Evolutionary conservation across 2,888 invertebrate species (phyloP).

Genomic region (Lobophora halterata): DNA sequence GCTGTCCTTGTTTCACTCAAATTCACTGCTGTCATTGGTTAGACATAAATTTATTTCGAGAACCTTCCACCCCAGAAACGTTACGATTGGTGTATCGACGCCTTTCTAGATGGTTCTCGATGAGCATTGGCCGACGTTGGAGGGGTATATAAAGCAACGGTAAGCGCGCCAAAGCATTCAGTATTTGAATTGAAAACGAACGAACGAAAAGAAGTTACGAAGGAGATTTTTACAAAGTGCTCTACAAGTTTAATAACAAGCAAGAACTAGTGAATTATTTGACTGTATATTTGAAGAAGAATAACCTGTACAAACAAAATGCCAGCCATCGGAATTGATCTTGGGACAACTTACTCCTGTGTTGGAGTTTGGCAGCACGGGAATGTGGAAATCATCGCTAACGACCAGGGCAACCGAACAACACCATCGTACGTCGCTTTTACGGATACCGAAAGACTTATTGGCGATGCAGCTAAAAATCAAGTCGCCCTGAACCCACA

Average conservation of each 20-base stretch:
- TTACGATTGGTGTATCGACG: slow-evolving; percentile 46
- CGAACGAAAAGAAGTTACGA: slow-evolving; percentile 42
- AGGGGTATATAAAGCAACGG: slow-evolving; percentile 45
- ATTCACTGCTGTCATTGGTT: slow-evolving; percentile 39
- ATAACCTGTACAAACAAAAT: slow-evolving; percentile 37
- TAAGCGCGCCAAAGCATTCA: slow-evolving; percentile 58
- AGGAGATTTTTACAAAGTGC: slow-evolving; percentile 23
- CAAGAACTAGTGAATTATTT: slow-evolving; percentile 13
- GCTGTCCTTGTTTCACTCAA: slow-evolving; percentile 31
- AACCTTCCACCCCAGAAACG: slow-evolving; percentile 38
- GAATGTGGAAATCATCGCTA: slow-evolving; percentile 91
- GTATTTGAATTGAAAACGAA: slow-evolving; percentile 61
- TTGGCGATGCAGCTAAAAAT: slow-evolving; percentile 93
- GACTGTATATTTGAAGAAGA: slow-evolving; percentile 17
- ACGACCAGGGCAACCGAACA: slow-evolving; percentile 93
- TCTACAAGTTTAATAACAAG: slow-evolving; percentile 14
- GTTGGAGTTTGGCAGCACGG: slow-evolving; percentile 92
- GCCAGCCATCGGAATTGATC: slow-evolving; percentile 79
- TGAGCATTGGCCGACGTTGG: slow-evolving; percentile 41
- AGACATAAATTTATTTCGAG: slow-evolving; percentile 36
- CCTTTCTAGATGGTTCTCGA: slow-evolving; percentile 52
- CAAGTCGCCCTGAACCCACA: slow-evolving; percentile 89
- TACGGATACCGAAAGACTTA: slow-evolving; percentile 90
- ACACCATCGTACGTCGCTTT: slow-evolving; percentile 94
- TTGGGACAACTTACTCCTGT: slow-evolving; percentile 94